These are phyloP conservation scores for Paratilapia polleni DNA, from an alignment of 2,113 vertebrate genomes.

Conservation along the genomic window DNA sequence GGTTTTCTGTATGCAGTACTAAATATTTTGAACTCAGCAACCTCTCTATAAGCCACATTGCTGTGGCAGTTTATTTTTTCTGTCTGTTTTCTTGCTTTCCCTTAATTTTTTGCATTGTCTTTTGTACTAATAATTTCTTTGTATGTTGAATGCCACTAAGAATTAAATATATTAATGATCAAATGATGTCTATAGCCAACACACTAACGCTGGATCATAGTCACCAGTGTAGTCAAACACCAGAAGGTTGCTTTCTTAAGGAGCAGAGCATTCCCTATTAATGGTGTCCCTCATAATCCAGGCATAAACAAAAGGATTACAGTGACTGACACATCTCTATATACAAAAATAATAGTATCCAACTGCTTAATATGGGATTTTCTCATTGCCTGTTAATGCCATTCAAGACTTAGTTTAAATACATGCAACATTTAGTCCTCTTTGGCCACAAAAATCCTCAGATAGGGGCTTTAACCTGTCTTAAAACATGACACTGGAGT, in stretches of 20 bases:
- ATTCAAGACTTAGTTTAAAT: conserved; percentile 51
- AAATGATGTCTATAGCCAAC: background rate
- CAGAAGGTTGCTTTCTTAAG: conserved; percentile 20
- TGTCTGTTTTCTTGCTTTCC: conserved; percentile 4
- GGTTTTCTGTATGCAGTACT: conserved; percentile 54
- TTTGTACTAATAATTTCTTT: background rate
- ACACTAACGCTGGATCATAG: background rate
- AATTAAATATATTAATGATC: background rate
- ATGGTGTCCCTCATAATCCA: conserved; percentile 23
- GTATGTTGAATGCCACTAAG: background rate
- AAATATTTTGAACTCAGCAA: conserved; percentile 64
- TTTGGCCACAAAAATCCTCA: conserved; percentile 12
- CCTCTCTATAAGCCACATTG: conserved; percentile 47
- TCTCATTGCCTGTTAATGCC: conserved; percentile 35
- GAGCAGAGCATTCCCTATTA: background rate
- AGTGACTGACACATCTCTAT: conserved; percentile 11
- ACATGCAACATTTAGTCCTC: conserved; percentile 3
- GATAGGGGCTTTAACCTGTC: conserved; percentile 32
- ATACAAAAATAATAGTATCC: conserved; percentile 35
- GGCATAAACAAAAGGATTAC: conserved; percentile 40
- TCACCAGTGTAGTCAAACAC: background rate
- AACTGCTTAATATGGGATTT: conserved; percentile 44
- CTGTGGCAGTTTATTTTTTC: conserved; percentile 33
- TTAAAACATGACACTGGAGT: conserved; percentile 45
- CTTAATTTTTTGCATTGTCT: background rate